Conservation (phyloP, 2,113 vertebrate species). For the Peromyscus polionotus region DNA sequence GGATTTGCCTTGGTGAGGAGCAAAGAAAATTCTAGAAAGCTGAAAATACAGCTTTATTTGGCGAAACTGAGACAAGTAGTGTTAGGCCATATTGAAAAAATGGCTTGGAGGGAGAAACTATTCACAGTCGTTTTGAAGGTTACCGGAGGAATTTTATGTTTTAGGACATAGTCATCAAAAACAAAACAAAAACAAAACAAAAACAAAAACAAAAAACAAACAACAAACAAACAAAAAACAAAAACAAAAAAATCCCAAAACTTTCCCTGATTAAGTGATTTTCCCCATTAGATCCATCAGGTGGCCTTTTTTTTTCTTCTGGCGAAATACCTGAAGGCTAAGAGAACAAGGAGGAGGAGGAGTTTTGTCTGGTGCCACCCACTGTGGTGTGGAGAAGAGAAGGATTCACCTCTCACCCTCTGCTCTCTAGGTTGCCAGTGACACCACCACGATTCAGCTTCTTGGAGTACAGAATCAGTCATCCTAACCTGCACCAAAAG, state of each 20-base stretch:
- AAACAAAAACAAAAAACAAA: neutral
- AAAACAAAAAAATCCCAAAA: neutral
- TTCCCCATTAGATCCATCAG: neutral
- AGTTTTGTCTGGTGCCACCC: neutral
- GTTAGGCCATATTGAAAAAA: constrained; percentile 13
- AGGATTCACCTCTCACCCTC: neutral
- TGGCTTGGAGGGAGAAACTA: neutral
- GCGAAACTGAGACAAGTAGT: constrained; percentile 9
- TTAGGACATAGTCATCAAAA: constrained; percentile 18
- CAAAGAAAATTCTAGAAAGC: constrained; percentile 42
- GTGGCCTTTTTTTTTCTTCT: neutral
- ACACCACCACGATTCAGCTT: neutral
- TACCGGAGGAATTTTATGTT: constrained; percentile 39
- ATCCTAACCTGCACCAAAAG: neutral
- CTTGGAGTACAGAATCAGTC: neutral
- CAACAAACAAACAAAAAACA: no score
- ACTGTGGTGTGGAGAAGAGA: neutral
- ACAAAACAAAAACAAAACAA: neutral
- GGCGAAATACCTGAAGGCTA: neutral
- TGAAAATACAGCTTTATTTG: constrained; percentile 31
- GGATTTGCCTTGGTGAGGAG: constrained; percentile 3
- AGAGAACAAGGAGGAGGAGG: neutral
- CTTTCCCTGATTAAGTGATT: neutral
- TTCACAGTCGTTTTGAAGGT: constrained; percentile 46
- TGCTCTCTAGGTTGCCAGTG: neutral